Evolutionary conservation across 30 jellyfish, hydroid and myxozoan species (phyloP).

Genomic region (Hydractinia symbiolongicarpus): DNA sequence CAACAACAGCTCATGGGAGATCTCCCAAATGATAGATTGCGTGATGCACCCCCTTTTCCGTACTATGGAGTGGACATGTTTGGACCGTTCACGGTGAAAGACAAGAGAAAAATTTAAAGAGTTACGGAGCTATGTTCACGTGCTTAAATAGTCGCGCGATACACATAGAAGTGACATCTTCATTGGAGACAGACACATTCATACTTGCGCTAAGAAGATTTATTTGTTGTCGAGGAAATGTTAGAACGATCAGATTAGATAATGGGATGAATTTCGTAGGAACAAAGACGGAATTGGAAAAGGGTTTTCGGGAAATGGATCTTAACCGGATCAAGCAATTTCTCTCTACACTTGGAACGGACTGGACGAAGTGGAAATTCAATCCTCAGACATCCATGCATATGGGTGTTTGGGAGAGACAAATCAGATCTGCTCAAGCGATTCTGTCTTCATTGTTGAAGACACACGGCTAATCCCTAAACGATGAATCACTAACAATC

Average conservation of each 20-base stretch:
- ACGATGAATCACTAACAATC: constrained; percentile 26
- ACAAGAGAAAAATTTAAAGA: constrained; percentile 13
- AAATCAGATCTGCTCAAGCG: constrained; percentile 17
- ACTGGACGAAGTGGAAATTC: neutral
- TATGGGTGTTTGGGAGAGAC: constrained; percentile 20
- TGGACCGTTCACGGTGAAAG: too few relatives aligned
- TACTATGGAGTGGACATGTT: constrained; percentile 26
- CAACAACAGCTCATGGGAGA: constrained; percentile 29
- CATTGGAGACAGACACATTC: constrained; percentile 40
- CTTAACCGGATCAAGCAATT: neutral
- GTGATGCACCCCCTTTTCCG: constrained; percentile 36
- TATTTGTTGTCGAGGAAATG: constrained; percentile 35
- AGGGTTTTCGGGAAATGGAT: neutral
- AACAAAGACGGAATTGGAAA: neutral
- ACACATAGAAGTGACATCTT: constrained; percentile 24
- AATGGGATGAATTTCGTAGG: neutral
- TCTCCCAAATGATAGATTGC: constrained; percentile 31
- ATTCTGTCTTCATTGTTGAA: constrained; percentile 25
- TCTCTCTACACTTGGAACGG: neutral
- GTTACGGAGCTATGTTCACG: constrained; percentile 29
- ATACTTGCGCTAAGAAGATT: constrained; percentile 23
- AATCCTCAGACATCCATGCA: constrained; percentile 29
- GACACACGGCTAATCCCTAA: constrained; percentile 21
- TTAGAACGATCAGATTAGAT: neutral
- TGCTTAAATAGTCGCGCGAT: constrained; percentile 25